Evolutionary conservation across 1,140 invertebrate genomes (phyloP).

Genomic region (Aleiodes sp.): DNA sequence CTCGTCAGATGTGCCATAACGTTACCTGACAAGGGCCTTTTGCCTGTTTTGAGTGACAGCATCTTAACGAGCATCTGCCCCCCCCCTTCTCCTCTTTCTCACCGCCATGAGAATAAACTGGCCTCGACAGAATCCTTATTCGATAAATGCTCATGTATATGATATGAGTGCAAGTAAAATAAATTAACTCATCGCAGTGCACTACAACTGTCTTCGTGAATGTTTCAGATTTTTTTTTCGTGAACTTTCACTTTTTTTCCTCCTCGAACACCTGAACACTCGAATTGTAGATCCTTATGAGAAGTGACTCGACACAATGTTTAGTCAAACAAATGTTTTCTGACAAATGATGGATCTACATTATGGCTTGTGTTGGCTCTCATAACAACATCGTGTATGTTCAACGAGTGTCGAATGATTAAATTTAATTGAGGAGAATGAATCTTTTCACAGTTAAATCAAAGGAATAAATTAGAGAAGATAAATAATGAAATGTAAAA

Average conservation of each 20-base stretch:
- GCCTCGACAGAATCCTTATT: neutral
- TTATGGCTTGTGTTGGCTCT: conserved; percentile 37
- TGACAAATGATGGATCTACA: conserved; percentile 44
- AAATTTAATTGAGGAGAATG: neutral
- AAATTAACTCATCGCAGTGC: conserved; percentile 25
- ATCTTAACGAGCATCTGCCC: conserved; percentile 59
- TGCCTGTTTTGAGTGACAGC: conserved; percentile 50
- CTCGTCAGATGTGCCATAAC: conserved; percentile 28
- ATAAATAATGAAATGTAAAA: too few species aligned
- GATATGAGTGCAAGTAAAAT: neutral
- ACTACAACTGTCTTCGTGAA: neutral
- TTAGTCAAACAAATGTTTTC: conserved; percentile 41
- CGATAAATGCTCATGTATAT: neutral
- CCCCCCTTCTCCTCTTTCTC: too few species aligned
- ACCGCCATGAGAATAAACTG: conserved; percentile 14
- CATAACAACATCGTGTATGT: neutral
- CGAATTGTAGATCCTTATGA: conserved; percentile 28
- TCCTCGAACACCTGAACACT: conserved; percentile 16
- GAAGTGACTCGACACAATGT: neutral
- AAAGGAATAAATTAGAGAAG: neutral
- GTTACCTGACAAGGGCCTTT: conserved; percentile 27
- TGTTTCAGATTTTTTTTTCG: neutral
- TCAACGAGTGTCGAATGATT: neutral
- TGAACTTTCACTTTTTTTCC: neutral
- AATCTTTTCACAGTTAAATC: neutral